Conservation (phyloP, 2,113 vertebrate species). For the Hoplias malabaricus region DNA sequence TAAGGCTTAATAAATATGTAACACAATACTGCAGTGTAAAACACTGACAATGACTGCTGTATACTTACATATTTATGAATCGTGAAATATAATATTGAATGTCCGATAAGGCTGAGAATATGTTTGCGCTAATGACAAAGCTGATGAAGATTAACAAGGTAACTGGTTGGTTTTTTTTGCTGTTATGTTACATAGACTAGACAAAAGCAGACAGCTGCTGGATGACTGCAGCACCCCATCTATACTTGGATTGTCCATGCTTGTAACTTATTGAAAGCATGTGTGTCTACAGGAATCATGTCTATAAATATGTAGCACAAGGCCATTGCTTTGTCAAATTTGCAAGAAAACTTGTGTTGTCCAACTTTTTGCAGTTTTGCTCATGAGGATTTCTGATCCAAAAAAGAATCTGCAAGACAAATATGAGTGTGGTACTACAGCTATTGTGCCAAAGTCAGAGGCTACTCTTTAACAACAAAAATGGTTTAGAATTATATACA, state of each 20-base stretch:
- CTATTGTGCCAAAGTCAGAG: no score
- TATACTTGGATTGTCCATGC: not conserved
- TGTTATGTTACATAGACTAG: not conserved
- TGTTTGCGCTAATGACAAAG: not conserved
- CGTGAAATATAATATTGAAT: constrained; percentile 10
- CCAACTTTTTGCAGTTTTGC: not conserved
- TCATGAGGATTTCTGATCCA: not conserved
- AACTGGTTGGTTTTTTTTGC: not conserved
- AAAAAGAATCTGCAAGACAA: not conserved
- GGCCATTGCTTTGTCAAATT: not conserved
- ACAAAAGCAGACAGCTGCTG: not conserved
- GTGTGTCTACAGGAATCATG: not conserved
- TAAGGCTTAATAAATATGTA: constrained; percentile 25
- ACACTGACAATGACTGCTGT: not conserved
- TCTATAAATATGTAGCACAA: not conserved
- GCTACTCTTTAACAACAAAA: no score
- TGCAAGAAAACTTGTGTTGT: not conserved
- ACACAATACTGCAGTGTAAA: constrained; percentile 13
- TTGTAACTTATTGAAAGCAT: not conserved
- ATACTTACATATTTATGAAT: constrained; percentile 13
- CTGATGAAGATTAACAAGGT: not conserved
- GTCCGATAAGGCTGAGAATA: not conserved
- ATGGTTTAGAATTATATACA: no score
- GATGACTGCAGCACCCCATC: not conserved
- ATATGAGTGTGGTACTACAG: no score